Conservation (phyloP, 2,113 vertebrate genomes). For the Semnornis frantzii region DNA sequence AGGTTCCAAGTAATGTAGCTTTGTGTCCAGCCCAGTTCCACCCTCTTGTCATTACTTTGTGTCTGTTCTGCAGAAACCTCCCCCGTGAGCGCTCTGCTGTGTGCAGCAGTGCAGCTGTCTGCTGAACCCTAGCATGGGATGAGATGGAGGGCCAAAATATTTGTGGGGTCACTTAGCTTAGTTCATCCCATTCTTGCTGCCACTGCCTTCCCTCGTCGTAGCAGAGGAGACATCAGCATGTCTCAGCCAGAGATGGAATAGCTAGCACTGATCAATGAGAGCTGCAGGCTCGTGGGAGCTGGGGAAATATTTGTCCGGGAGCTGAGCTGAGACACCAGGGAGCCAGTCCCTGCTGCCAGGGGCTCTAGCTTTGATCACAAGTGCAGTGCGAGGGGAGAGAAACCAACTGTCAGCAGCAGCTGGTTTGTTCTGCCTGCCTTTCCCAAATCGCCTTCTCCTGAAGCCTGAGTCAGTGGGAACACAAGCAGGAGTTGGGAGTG, state of each 20-base stretch:
- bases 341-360: neutral
- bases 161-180: neutral
- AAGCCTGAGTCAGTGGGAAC: neutral
- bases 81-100: neutral
- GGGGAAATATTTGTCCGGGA: neutral
- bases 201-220: neutral
- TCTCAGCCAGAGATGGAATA: neutral
- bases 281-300: neutral
- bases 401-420: neutral
- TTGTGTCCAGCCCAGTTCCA: neutral
- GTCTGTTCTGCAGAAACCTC: neutral
- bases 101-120: neutral
- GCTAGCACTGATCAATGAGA: neutral
- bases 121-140: neutral
- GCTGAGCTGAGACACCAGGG: neutral
- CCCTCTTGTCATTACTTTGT: neutral
- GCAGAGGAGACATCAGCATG: neutral
- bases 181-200: neutral
- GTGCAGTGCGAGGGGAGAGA: neutral
- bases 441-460: neutral
- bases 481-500: conserved; percentile 16
- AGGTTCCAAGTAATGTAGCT: neutral
- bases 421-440: neutral
- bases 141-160: neutral
- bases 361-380: neutral